Evolutionary conservation across 2,888 invertebrate genomes (phyloP).

Genomic region (Cantharis rustica): DNA sequence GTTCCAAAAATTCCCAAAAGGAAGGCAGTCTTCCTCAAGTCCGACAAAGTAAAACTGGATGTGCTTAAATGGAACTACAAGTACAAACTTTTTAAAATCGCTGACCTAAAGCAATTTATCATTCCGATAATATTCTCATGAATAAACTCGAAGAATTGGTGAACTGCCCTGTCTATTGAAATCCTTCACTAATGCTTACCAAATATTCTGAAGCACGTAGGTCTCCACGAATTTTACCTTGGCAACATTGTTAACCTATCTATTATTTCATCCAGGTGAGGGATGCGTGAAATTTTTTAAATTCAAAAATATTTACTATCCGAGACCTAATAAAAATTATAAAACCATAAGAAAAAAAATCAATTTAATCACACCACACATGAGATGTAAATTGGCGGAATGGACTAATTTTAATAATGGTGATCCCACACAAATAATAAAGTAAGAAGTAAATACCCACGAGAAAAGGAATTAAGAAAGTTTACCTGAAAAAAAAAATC

Average conservation of each 20-base stretch:
- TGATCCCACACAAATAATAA: neutral
- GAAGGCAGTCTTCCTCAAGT: neutral
- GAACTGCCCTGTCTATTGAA: constrained; percentile 5
- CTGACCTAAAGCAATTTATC: constrained; percentile 14
- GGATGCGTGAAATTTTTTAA: neutral
- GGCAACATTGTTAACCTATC: neutral
- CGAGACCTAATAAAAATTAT: neutral
- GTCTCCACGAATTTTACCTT: neutral
- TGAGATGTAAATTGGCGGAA: too few relatives aligned
- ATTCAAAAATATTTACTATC: neutral
- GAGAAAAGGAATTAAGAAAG: neutral
- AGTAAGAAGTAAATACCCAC: neutral
- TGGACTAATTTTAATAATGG: too few relatives aligned
- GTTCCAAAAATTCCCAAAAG: too few relatives aligned
- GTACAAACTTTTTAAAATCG: constrained; percentile 9
- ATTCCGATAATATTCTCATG: constrained; percentile 20
- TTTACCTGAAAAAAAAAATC: constrained; percentile 10
- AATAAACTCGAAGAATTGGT: constrained; percentile 3
- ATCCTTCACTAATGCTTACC: constrained; percentile 10
- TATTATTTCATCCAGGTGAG: neutral
- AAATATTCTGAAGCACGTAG: constrained; percentile 35
- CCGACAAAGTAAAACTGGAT: neutral
- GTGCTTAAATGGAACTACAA: neutral
- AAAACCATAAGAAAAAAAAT: neutral
- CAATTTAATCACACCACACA: too few relatives aligned